These are phyloP conservation scores for Leptura quadrifasciata DNA, from an alignment of 2,888 invertebrate genomes.

Conservation along the genomic window DNA sequence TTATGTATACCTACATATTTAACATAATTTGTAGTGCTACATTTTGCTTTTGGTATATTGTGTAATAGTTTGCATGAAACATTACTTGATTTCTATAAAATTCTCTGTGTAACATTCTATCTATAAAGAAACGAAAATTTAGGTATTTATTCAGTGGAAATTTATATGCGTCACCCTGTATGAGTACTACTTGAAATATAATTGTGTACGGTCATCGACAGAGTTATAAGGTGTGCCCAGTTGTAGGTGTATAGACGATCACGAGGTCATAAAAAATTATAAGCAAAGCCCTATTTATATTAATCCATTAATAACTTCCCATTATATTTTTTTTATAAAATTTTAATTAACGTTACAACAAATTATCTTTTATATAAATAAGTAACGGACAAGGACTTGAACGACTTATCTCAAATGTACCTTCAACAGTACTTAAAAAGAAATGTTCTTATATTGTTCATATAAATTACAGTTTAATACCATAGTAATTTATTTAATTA, in stretches of 20 bases:
- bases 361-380: not conserved
- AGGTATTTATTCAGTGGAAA: too few relatives aligned
- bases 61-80: too few relatives aligned
- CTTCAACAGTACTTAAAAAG: not conserved
- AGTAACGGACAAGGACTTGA: conserved; percentile 5
- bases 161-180: too few relatives aligned
- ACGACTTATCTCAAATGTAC: conserved; percentile 2
- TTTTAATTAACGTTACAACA: conserved; percentile 25
- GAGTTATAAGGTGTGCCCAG: conserved; percentile 56
- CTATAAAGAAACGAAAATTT: too few relatives aligned
- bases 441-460: not conserved
- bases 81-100: too few relatives aligned
- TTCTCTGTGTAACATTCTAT: too few relatives aligned
- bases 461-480: not conserved
- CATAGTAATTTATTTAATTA: conserved; percentile 1
- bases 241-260: conserved; percentile 58
- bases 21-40: too few relatives aligned
- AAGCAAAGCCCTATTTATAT: conserved; percentile 44
- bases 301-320: conserved; percentile 39
- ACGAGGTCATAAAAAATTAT: conserved; percentile 45
- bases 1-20: too few relatives aligned
- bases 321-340: conserved; percentile 12
- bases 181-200: conserved; percentile 47
- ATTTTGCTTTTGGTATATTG: too few relatives aligned
- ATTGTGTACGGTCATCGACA: conserved; percentile 59